Base-by-base conservation (phyloP, 64 coral and sea anemone species). In the Montipora sp. region DNA sequence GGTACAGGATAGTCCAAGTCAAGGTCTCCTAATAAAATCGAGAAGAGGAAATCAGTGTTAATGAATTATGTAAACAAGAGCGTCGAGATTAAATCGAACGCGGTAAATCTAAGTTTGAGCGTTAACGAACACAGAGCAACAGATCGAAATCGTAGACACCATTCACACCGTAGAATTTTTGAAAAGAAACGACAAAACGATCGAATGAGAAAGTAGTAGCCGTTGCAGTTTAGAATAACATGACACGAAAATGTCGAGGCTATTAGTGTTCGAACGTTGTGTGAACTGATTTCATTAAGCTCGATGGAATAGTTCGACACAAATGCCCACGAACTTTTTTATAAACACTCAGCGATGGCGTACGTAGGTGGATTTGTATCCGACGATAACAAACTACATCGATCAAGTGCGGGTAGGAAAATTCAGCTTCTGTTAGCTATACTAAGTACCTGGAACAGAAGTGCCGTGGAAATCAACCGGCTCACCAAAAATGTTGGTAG, bases 401-500 rank as follows among this genome's bases (percentile, higher is more conserved):
- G 78, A 67, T 60, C 87, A 87, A 22, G 21, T 80, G 79, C 71
- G 77, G 88, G 90, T 72, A 36, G 80, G 16, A 16, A 46, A 67
- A 47, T 83, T 83, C 61, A 51, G 68, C 63, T 44, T 71, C n/a
- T 45, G 82, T 85, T 85, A 87, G 57, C 78, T 90, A 36, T 36
- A 48, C 21, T 61, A 83, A 93, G 60, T 97, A 97, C 95, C 95
- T 97, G 95, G 59, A 93, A 93, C 79, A 80, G 89, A 79, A 79
- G 89, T 58, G 36, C 90, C 93, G 94, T 95, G 94, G 87, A 95
- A 95, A 98, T 96, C 98, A 77, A 94, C 95, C 93, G 93, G 96
- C 80, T 98, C 96, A 98, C 93, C 96, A 77, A 95, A 95, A 83
- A 98, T 95, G 73, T 92, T 98, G 24, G 96, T 95, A 7, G 96